Evolutionary conservation across 2,888 invertebrate species (phyloP).

Genomic region (Cryptocephalus moraei): DNA sequence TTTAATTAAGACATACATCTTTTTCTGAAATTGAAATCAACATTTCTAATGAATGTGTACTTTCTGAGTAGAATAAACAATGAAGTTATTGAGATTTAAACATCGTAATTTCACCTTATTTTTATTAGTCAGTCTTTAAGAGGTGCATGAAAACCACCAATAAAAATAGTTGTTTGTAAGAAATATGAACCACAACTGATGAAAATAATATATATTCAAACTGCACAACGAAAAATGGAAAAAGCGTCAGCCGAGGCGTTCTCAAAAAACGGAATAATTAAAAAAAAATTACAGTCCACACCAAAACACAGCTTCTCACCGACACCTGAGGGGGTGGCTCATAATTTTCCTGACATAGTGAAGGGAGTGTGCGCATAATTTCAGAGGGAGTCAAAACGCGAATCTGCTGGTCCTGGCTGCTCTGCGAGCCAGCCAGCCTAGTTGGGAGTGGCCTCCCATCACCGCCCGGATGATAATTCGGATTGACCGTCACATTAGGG

Average conservation of each 20-base stretch:
- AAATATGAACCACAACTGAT: no score
- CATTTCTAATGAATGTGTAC: no score
- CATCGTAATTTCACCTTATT: no score
- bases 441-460: conserved; percentile 5
- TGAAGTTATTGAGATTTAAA: no score
- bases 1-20: no score
- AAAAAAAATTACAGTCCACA: conserved; percentile 16
- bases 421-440: conserved; percentile 29
- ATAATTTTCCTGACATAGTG: conserved; percentile 64
- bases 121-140: no score
- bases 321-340: conserved; percentile 46
- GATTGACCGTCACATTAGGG: conserved; percentile 59
- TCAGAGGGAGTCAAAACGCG: conserved; percentile 81
- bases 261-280: conserved; percentile 11
- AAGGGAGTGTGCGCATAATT: conserved; percentile 85
- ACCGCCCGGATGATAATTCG: conserved; percentile 36
- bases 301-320: conserved; percentile 29
- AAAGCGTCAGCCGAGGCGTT: conserved; percentile 5
- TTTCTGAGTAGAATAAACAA: no score
- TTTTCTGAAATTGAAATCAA: no score
- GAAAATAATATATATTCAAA: no score
- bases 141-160: no score
- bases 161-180: no score
- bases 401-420: conserved; percentile 61
- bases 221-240: no score